Evolutionary conservation across 2,113 vertebrate genomes (phyloP).

Genomic region (Dryoscopus gambensis): DNA sequence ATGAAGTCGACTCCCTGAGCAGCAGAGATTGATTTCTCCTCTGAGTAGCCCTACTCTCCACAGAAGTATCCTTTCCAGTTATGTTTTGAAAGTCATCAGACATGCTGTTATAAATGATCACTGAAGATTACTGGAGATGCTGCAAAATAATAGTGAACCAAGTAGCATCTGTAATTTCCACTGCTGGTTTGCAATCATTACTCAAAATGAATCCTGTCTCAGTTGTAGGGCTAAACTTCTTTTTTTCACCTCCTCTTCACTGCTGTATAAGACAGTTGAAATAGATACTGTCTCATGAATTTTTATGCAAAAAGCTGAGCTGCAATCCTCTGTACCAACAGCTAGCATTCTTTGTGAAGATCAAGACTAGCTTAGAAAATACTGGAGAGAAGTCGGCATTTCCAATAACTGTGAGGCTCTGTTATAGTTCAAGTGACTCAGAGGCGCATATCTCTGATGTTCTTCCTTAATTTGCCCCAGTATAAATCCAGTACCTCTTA

Average conservation of each 20-base stretch:
- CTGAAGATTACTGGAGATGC: constrained; percentile 75
- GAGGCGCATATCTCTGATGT: neutral
- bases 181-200: constrained; percentile 72
- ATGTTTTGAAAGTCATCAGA: constrained; percentile 79
- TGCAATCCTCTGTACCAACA: constrained; percentile 36
- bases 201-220: constrained; percentile 72
- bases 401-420: neutral
- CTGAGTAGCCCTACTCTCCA: constrained; percentile 68
- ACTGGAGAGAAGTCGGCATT: neutral
- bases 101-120: constrained; percentile 78
- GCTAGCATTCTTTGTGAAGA: constrained; percentile 32
- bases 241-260: constrained; percentile 17
- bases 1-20: constrained; percentile 59
- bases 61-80: constrained; percentile 75
- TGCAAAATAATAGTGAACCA: constrained; percentile 77
- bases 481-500: neutral
- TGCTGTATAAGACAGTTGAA: constrained; percentile 61
- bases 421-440: neutral
- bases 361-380: neutral
- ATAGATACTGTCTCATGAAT: constrained; percentile 68
- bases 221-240: constrained; percentile 60
- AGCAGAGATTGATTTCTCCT: constrained; percentile 75
- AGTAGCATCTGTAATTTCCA: constrained; percentile 78
- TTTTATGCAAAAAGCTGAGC: constrained; percentile 73
- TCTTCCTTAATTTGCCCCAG: neutral